A percentile compares a stretch with the other conserved stretches of the same genome.
phyloP scores from a whole-genome alignment of 2,113 vertebrate genomes.

The Athene noctua region DNA sequence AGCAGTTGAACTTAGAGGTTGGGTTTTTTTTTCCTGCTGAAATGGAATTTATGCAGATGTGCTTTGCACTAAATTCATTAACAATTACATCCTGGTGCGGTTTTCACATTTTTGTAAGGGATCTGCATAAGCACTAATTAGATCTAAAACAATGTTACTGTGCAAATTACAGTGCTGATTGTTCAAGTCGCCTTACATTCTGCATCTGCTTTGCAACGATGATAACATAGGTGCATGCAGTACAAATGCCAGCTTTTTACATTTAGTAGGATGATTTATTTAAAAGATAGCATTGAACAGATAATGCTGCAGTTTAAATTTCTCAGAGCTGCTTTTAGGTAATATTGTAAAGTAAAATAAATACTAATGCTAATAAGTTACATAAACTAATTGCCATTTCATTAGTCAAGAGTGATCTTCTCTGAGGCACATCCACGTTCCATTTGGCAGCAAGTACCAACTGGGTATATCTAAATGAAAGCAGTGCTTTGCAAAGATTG shows the following conservation, averaged over 20 bases:
- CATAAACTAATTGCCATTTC: constrained; percentile 52
- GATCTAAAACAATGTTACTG: constrained; percentile 83
- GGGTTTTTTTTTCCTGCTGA: constrained; percentile 66
- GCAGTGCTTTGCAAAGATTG: constrained; percentile 47
- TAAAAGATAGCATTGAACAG: constrained; percentile 68
- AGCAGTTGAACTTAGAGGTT: constrained; percentile 80
- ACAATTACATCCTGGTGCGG: constrained; percentile 83
- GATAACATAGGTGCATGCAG: constrained; percentile 76
- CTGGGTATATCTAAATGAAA: constrained; percentile 54
- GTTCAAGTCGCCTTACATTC: constrained; percentile 73
- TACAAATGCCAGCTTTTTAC: constrained; percentile 71
- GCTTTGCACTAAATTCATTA: constrained; percentile 85
- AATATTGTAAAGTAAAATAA: constrained; percentile 53
- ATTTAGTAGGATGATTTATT: constrained; percentile 66
- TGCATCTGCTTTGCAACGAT: constrained; percentile 75
- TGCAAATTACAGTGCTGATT: constrained; percentile 80
- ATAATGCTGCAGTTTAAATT: constrained; percentile 54
- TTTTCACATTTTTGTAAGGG: constrained; percentile 84
- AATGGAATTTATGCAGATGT: constrained; percentile 84
- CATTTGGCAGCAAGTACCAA: constrained; percentile 70
- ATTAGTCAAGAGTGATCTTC: constrained; percentile 57
- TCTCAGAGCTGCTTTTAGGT: constrained; percentile 39
- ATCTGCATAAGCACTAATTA: constrained; percentile 83
- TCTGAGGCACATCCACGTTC: constrained; percentile 64
- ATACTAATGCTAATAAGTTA: constrained; percentile 58